These are phyloP conservation scores for Sabatieria punctata DNA, from an alignment of 2,888 invertebrate species.

Conservation along the genomic window DNA sequence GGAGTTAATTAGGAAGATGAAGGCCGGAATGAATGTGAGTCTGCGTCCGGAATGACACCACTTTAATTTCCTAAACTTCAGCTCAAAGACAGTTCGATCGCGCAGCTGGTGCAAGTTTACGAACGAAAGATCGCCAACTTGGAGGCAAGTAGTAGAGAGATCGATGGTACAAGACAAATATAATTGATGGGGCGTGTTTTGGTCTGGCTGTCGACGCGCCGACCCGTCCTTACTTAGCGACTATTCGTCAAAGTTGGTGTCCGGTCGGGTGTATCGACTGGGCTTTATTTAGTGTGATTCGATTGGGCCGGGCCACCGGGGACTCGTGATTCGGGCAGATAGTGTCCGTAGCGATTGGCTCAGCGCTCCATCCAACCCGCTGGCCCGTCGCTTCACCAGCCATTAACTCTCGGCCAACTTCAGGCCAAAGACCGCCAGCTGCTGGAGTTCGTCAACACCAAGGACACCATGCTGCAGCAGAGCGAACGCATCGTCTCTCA, in stretches of 20 bases:
- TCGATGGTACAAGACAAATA: too few relatives aligned
- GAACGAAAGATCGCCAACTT: constrained; percentile 27
- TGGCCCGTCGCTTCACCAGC: background rate
- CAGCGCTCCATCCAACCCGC: background rate
- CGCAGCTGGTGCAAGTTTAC: constrained; percentile 31
- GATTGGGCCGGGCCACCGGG: too few relatives aligned
- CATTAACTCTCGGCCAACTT: constrained; percentile 18
- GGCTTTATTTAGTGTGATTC: too few relatives aligned
- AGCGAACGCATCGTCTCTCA: constrained; percentile 33
- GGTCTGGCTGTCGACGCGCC: too few relatives aligned
- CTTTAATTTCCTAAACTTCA: constrained; percentile 13
- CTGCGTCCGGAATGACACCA: background rate
- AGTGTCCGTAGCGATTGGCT: too few relatives aligned
- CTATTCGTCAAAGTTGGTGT: too few relatives aligned
- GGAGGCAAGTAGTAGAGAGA: too few relatives aligned
- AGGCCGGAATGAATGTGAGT: background rate
- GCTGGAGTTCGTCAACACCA: constrained; percentile 33
- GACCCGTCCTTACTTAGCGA: too few relatives aligned
- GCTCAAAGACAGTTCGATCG: constrained; percentile 26
- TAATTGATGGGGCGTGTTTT: too few relatives aligned
- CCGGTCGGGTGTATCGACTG: too few relatives aligned
- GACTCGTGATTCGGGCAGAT: too few relatives aligned
- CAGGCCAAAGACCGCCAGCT: constrained; percentile 33
- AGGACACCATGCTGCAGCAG: constrained; percentile 31
- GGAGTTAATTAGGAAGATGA: background rate